A percentile compares a stretch with the other conserved stretches of the same genome.
phyloP scores from a whole-genome alignment of 2,888 invertebrate genomes.

The Melieria picta region DNA sequence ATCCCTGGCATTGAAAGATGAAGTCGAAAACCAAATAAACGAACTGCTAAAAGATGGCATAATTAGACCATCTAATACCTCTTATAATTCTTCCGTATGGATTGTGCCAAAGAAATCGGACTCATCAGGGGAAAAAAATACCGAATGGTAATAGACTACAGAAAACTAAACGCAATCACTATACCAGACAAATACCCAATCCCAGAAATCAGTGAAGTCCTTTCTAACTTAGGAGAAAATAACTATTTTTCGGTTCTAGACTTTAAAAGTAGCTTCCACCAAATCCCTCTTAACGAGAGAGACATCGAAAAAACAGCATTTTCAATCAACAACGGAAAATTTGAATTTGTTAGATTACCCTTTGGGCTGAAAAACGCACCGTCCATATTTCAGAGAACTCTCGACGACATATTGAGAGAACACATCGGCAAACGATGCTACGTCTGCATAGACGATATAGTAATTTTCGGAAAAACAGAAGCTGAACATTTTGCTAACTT shows the following conservation, averaged over 20 bases:
- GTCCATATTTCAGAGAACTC: too few species aligned
- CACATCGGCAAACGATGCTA: too few species aligned
- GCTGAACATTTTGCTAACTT: background rate
- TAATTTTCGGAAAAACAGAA: slow-evolving; percentile 1
- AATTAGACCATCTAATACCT: background rate
- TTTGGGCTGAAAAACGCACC: too few species aligned
- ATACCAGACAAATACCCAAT: background rate
- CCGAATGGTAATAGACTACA: background rate
- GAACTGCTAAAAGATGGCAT: too few species aligned
- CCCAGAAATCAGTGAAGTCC: too few species aligned
- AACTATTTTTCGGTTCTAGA: background rate
- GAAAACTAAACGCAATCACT: background rate
- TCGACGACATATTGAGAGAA: too few species aligned
- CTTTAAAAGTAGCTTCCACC: background rate
- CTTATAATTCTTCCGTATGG: background rate
- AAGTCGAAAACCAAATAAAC: too few species aligned
- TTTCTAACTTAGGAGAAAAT: background rate
- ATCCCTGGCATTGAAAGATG: background rate
- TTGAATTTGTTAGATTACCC: too few species aligned
- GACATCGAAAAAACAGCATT: too few species aligned
- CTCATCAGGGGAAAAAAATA: background rate
- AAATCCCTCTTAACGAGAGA: too few species aligned
- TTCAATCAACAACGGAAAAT: too few species aligned
- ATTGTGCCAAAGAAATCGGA: background rate
- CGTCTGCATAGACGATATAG: too few species aligned